Conservation (phyloP, 2,888 invertebrate genomes). For the Oscheius onirici region DNA sequence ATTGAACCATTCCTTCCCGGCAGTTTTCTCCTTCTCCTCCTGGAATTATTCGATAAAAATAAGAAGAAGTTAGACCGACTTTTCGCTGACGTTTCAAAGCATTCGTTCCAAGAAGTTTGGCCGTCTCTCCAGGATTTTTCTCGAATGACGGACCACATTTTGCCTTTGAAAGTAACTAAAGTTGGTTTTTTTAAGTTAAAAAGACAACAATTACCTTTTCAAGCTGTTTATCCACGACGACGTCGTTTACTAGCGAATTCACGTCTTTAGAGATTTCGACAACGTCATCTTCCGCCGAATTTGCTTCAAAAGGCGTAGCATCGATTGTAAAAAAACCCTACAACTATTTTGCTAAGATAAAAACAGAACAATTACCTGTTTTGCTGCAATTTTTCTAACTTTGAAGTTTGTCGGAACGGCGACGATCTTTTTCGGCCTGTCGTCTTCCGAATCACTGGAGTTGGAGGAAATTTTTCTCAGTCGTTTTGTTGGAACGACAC, state of each 20-base stretch:
- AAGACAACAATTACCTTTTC: neutral
- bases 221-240: slow-evolving; percentile 1
- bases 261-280: neutral
- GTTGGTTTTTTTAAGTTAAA: neutral
- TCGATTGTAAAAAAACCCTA: neutral
- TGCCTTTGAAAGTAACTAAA: slow-evolving; percentile 32
- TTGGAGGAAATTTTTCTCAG: neutral
- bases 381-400: slow-evolving; percentile 9
- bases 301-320: neutral
- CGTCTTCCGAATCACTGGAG: slow-evolving; percentile 18
- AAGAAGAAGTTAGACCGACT: slow-evolving; percentile 16
- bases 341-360: neutral
- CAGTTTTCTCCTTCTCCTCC: slow-evolving; percentile 82
- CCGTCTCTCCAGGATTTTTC: slow-evolving; percentile 8
- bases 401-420: slow-evolving; percentile 16
- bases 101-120: neutral
- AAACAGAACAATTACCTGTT: neutral
- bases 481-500: neutral
- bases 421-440: slow-evolving; percentile 12
- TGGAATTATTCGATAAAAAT: slow-evolving; percentile 72
- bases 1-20: slow-evolving; percentile 88
- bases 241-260: neutral
- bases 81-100: slow-evolving; percentile 23
- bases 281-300: neutral
- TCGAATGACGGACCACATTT: slow-evolving; percentile 30